Evolutionary conservation across 2,113 vertebrate genomes (phyloP).

Genomic region (Protobothrops flavoviridis): DNA sequence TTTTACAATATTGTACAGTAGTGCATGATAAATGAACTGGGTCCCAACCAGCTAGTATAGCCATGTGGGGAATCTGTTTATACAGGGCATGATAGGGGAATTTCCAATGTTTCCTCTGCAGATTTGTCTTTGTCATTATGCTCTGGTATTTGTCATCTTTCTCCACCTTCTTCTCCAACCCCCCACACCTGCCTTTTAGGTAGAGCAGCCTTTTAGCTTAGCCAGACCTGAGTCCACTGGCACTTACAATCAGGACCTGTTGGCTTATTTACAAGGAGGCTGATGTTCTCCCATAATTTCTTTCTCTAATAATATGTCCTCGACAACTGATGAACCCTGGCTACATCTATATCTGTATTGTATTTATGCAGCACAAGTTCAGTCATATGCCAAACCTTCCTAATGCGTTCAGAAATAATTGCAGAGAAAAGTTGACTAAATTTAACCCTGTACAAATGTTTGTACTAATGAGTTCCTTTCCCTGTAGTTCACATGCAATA

Average conservation of each 20-base stretch:
- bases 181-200: no score
- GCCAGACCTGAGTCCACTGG: background rate
- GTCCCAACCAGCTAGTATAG: background rate
- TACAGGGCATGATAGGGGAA: background rate
- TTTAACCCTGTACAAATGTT: background rate
- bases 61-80: background rate
- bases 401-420: background rate
- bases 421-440: background rate
- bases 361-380: background rate
- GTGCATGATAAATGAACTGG: background rate
- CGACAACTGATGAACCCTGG: background rate
- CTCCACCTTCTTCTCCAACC: background rate
- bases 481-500: background rate
- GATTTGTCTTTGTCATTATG: background rate
- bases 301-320: background rate
- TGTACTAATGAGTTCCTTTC: background rate
- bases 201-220: background rate
- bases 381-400: background rate
- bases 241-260: background rate
- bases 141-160: background rate
- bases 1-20: background rate
- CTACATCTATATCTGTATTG: background rate
- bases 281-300: background rate
- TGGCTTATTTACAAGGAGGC: background rate
- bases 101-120: background rate